Base-by-base conservation (phyloP, 2,888 invertebrate species). In the Leucoma salicis region DNA sequence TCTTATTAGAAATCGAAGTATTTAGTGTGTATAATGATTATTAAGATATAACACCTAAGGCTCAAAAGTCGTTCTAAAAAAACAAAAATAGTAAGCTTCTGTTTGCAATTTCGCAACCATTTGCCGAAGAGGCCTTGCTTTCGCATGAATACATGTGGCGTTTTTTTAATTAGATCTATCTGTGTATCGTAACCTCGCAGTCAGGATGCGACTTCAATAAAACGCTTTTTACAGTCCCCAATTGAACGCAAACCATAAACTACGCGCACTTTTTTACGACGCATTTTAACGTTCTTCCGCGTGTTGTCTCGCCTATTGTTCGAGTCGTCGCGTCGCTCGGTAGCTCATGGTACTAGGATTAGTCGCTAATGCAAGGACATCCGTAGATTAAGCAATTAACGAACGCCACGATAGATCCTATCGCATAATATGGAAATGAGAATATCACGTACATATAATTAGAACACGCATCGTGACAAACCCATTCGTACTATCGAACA, bases 131-230 rank as follows among this genome's bases (percentile, higher is more conserved):
- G 66, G 66, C 61, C 66, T 60, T 57, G 74, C 69, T 84, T 81
- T 84, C 80, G 82, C 79, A 83, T 85, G 63, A 74, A 74, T 70
- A 74, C 72, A 73, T 70, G 72, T 67, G 65, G 70, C 74, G 68
- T 62, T 75, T 78, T 84, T 84, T 87, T 87, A 87, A 87, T 86
- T 86, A 86, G 84, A 82, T 74, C 78, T 81, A 79, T 78, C 80
- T 67, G 77, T 76, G 54, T 73, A 74, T 75, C 78, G 74, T 78
- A 84, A 67, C 87, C 88, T 86, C 84, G 86, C 57, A 44, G 78
- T 72, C 86, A 86, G 88, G 87, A 88, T 84, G 82, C 81, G 77
- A 69, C 78, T 78, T 72, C 79, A 85, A 87, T 87, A 88, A 88
- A 87, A 86, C 73, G 74, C 70, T 77, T 87, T 88, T 88, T 88